A percentile compares a stretch with the other conserved stretches of the same genome.
phyloP scores from a whole-genome alignment of 2,113 vertebrate genomes.

The Austrofundulus limnaeus region DNA sequence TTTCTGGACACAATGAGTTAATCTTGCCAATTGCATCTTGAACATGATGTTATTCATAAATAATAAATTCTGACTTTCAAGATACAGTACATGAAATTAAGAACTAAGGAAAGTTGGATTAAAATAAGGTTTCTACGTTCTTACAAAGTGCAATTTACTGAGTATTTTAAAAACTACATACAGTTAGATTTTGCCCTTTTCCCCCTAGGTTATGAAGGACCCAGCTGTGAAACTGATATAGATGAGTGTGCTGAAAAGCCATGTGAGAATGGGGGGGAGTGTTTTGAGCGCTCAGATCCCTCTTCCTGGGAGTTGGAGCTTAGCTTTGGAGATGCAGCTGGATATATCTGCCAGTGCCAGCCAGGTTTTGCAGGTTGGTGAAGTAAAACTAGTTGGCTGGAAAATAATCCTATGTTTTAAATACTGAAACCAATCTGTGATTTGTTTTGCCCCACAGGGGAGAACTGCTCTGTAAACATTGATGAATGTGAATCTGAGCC shows the following conservation, averaged over 20 bases:
- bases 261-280: conserved; percentile 82
- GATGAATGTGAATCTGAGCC: conserved; percentile 88
- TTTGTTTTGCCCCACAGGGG: conserved; percentile 73
- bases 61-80: too few relatives aligned
- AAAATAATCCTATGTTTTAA: background rate
- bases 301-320: conserved; percentile 82
- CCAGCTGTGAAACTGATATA: conserved; percentile 85
- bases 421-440: background rate
- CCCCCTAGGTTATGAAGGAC: conserved; percentile 84
- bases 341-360: conserved; percentile 88
- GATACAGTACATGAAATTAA: too few relatives aligned
- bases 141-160: too few relatives aligned
- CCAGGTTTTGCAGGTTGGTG: conserved; percentile 80
- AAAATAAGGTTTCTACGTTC: too few relatives aligned
- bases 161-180: background rate
- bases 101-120: too few relatives aligned
- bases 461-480: conserved; percentile 84
- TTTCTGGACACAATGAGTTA: too few relatives aligned
- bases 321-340: conserved; percentile 80
- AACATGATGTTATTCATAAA: too few relatives aligned
- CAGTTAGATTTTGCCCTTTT: background rate
- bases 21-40: too few relatives aligned
- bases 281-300: conserved; percentile 84
- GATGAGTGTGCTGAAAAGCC: conserved; percentile 85
- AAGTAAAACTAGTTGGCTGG: background rate